Conservation (phyloP, 2,797 vertebrate species). For the Leptodactylus fallax region DNA sequence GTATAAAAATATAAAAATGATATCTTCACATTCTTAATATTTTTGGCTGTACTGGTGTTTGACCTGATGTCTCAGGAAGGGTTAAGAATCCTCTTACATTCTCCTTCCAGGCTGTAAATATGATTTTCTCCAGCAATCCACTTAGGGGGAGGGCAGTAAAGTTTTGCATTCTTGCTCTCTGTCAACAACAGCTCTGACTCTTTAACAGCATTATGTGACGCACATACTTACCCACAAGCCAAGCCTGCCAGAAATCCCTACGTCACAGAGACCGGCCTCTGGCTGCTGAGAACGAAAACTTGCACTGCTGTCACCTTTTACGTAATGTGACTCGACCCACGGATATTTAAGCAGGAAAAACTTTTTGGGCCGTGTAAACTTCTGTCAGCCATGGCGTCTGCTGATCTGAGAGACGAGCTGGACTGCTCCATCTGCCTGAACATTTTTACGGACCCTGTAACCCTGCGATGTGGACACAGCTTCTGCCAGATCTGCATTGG, state of each 20-base stretch:
- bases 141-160: not conserved
- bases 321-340: not conserved
- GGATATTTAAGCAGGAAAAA: not conserved
- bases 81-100: too few species aligned
- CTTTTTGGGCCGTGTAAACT: not conserved
- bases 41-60: not conserved
- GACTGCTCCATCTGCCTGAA: slow-evolving; percentile 21
- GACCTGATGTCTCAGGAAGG: not conserved
- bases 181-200: not conserved
- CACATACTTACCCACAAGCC: not conserved
- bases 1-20: too few species aligned
- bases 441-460: not conserved
- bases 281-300: not conserved
- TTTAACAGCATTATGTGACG: not conserved
- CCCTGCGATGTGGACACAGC: slow-evolving; percentile 22
- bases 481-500: slow-evolving; percentile 2
- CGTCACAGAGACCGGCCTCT: slow-evolving; percentile 9
- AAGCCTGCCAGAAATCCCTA: not conserved
- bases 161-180: not conserved
- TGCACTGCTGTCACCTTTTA: not conserved
- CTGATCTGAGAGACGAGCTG: not conserved
- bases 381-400: not conserved
- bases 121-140: not conserved
- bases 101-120: not conserved
- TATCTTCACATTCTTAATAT: too few species aligned